Base-by-base conservation (phyloP, 2,888 invertebrate genomes). In the Panorpa germanica region DNA sequence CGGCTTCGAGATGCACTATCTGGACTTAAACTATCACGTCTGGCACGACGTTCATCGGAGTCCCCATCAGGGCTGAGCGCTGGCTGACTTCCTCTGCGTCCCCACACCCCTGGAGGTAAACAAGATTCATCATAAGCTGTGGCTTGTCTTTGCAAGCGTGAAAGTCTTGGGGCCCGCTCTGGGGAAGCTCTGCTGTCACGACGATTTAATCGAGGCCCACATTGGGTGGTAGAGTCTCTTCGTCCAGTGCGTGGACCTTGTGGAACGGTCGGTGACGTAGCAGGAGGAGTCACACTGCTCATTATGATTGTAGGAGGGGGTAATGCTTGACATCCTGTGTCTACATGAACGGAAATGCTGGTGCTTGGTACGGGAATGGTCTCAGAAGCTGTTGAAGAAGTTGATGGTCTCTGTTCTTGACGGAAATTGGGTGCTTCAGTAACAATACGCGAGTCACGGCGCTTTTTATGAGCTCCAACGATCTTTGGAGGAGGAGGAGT, bases 51-150 rank as follows among this genome's bases (percentile, higher is more conserved):
- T 29, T 77, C 76, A 34, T 55, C 48, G 43, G 73, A 71, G 37
- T 74, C 73, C 2, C 67, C 70, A 49, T 85, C 85, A 2, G 86
- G 85, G 27, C 81, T 81, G 24, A 86, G 55, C 2, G 72, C 70
- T 4, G 80, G 80, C 35, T 86, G 82, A 3, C 81, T 82, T 36
- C 77, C 82, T 24, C 83, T 63, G 25, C 83, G 65, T 36, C 65
- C 62, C 49, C 61, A 59, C 6, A 59, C 58, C 17, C 67, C 68
- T 14, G 72, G 72, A 1, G 80, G 80, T 29, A 80, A 63, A 40
- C 64, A 70, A 22, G 77, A 75, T 50, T 88, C 86, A 53, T 88
- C 88, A 45, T 81, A 83, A 20, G 85, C 81, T 5, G 86, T 85
- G 11, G 82, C 81, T 53, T 88, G 88, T 18, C 88, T 63, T 45